These are phyloP conservation scores for Agriopis marginaria DNA, from an alignment of 2,888 invertebrate genomes.

Conservation along the genomic window DNA sequence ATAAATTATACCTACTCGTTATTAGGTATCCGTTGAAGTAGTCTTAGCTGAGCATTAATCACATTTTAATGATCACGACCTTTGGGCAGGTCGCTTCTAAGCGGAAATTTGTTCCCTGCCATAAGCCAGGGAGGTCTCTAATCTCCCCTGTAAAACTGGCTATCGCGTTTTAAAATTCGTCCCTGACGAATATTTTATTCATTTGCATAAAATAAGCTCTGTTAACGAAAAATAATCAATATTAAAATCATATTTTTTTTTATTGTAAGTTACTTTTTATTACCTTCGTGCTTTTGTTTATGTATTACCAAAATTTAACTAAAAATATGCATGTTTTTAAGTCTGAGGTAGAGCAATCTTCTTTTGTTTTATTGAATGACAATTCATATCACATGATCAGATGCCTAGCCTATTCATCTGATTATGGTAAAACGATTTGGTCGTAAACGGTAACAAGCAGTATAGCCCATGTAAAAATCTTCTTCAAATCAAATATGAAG, in stretches of 20 bases:
- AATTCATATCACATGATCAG: too few relatives aligned
- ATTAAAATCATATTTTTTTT: too few relatives aligned
- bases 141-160: slow-evolving; percentile 42
- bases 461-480: too few relatives aligned
- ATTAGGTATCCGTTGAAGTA: slow-evolving; percentile 31
- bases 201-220: slow-evolving; percentile 11
- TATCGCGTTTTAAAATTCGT: slow-evolving; percentile 24
- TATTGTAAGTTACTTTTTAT: not conserved
- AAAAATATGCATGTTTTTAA: too few relatives aligned
- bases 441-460: too few relatives aligned
- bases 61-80: slow-evolving; percentile 54
- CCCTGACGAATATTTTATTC: slow-evolving; percentile 37
- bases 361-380: too few relatives aligned
- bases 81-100: slow-evolving; percentile 48
- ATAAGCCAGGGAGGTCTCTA: slow-evolving; percentile 43
- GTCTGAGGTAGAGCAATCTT: too few relatives aligned
- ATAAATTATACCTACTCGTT: slow-evolving; percentile 25
- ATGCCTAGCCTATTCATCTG: too few relatives aligned
- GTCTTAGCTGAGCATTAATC: slow-evolving; percentile 50
- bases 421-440: too few relatives aligned
- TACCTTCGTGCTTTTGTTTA: not conserved
- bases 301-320: too few relatives aligned
- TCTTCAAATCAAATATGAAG: too few relatives aligned
- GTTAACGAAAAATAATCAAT: not conserved
- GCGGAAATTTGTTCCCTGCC: slow-evolving; percentile 55